A percentile compares a stretch with the other conserved stretches of the same genome.
Conservation (phyloP, 2,797 vertebrate genomes). For the Siniperca obscura region DNA sequence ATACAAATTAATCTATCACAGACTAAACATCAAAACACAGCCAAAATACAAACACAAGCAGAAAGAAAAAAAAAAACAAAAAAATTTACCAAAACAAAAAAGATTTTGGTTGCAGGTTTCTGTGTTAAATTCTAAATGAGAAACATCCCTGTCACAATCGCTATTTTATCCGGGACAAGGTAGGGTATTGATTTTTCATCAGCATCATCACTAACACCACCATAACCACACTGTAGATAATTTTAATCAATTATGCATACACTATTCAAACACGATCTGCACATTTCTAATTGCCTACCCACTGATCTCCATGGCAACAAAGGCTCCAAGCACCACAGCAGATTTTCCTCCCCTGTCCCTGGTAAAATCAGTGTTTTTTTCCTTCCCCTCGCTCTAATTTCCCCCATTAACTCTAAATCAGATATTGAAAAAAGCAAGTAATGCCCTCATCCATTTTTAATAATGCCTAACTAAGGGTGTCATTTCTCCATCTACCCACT, state of each 20-base stretch:
- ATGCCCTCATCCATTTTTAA: conserved; percentile 77
- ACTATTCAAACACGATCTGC: conserved; percentile 68
- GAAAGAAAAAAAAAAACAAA: not conserved
- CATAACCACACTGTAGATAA: conserved; percentile 56
- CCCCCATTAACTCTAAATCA: conserved; percentile 74
- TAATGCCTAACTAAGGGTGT: conserved; percentile 67
- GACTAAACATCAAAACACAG: not conserved
- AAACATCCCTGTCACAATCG: conserved; percentile 23
- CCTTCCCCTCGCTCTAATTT: conserved; percentile 61
- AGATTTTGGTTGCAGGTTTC: conserved; percentile 11
- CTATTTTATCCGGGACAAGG: no score
- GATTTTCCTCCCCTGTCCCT: conserved; percentile 40
- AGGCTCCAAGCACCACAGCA: conserved; percentile 48
- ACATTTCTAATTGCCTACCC: conserved; percentile 75
- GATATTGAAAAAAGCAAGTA: conserved; percentile 70
- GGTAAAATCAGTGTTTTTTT: conserved; percentile 51
- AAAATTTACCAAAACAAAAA: not conserved
- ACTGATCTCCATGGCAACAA: conserved; percentile 81
- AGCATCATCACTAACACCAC: conserved; percentile 17
- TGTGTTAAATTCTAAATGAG: not conserved
- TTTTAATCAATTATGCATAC: conserved; percentile 77
- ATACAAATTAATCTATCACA: conserved; percentile 1
- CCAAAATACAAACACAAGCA: not conserved
- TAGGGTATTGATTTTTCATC: conserved; percentile 66
- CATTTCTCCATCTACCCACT: conserved; percentile 29